These are phyloP conservation scores for Tonatia bakeri DNA, from an alignment of 2,113 vertebrate species.

Conservation along the genomic window DNA sequence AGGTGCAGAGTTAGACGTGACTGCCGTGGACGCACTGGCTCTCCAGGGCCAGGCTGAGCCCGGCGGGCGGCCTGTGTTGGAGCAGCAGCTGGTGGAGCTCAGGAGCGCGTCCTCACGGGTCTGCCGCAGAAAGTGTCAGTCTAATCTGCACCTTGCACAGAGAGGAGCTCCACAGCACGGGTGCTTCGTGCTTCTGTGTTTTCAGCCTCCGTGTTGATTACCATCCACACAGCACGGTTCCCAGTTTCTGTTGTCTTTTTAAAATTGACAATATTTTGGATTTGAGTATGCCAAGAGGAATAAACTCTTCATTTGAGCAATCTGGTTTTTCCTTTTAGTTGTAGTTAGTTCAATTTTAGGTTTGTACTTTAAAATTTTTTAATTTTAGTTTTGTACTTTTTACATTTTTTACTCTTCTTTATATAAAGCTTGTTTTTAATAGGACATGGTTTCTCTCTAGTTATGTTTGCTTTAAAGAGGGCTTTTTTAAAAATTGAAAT, in stretches of 20 bases:
- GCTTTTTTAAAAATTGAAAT: background rate
- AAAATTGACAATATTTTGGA: conserved; percentile 8
- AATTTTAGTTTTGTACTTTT: background rate
- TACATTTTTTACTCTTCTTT: background rate
- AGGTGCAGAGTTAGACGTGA: background rate
- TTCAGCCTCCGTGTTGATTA: background rate
- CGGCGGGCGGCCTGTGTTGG: background rate
- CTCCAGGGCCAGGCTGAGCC: background rate
- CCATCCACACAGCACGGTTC: background rate
- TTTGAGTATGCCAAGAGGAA: conserved; percentile 6
- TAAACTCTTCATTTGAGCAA: conserved; percentile 8
- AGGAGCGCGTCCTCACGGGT: background rate
- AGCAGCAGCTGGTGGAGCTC: background rate
- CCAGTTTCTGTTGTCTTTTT: conserved; percentile 8
- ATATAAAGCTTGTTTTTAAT: background rate
- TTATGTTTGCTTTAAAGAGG: background rate
- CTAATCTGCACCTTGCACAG: background rate
- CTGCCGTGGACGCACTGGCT: background rate
- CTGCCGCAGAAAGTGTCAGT: background rate
- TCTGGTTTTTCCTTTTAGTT: conserved; percentile 13
- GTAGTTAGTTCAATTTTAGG: background rate
- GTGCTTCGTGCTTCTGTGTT: rapidly evolving
- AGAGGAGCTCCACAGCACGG: background rate
- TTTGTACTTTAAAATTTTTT: background rate
- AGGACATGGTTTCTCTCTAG: background rate